These are phyloP conservation scores for Diorhabda carinulata DNA, from an alignment of 1,140 invertebrate genomes.

Conservation along the genomic window DNA sequence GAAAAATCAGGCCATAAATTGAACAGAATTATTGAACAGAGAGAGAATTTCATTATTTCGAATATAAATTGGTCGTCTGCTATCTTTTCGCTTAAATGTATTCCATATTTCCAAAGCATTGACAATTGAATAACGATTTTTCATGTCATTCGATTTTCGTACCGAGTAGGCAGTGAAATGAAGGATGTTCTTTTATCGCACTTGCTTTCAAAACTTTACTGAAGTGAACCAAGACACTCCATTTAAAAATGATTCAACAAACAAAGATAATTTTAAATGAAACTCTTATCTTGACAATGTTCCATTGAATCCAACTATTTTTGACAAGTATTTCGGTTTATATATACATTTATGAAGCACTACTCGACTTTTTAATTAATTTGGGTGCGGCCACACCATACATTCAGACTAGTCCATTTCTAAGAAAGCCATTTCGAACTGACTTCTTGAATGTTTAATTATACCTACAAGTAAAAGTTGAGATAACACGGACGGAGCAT, in stretches of 20 bases:
- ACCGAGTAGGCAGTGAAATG: conserved; percentile 1
- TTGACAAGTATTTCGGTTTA: not conserved
- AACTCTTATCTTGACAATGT: conserved; percentile 22
- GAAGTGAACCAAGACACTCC: conserved; percentile 18
- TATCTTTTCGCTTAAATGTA: conserved; percentile 13
- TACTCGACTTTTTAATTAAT: no score
- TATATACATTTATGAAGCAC: no score
- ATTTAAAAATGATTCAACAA: conserved; percentile 27
- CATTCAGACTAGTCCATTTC: no score
- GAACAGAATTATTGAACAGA: not conserved
- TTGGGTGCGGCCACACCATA: no score
- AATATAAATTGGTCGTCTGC: conserved; percentile 4
- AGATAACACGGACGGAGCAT: no score
- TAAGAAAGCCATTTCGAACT: no score
- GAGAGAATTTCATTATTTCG: conserved; percentile 11
- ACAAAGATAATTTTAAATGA: conserved; percentile 25
- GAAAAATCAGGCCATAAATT: conserved; percentile 2
- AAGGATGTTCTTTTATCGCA: conserved; percentile 27
- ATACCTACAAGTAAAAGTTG: no score
- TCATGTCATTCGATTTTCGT: conserved; percentile 26
- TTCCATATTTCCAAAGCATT: conserved; percentile 16
- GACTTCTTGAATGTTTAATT: no score
- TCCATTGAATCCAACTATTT: not conserved
- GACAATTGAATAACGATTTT: conserved; percentile 30
- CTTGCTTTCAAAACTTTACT: conserved; percentile 22